Percentiles rank a stretch among this genome's conserved stretches.
phyloP scores from a whole-genome alignment of 2,797 vertebrate genomes.

The Sebastes minor region DNA sequence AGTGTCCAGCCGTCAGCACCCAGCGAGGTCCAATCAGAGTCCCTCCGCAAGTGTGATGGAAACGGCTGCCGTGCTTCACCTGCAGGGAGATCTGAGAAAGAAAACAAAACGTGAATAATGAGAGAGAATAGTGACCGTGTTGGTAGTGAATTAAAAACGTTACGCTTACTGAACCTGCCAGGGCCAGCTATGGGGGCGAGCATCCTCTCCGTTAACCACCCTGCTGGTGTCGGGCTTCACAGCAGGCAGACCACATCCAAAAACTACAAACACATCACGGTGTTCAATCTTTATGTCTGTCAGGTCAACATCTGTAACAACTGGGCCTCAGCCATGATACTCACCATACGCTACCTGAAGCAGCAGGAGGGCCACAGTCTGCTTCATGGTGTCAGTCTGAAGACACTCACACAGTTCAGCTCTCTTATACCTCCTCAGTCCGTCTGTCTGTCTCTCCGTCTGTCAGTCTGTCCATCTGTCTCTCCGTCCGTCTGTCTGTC shows the following conservation, averaged over 20 bases:
- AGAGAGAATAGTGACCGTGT: background rate
- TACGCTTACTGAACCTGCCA: slow-evolving; percentile 69
- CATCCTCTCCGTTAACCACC: slow-evolving; percentile 76
- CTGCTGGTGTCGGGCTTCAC: slow-evolving; percentile 56
- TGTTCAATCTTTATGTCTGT: too few relatives aligned
- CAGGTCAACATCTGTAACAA: background rate
- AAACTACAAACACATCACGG: slow-evolving; percentile 37
- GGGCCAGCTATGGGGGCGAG: slow-evolving; percentile 73
- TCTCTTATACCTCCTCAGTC: slow-evolving; percentile 58
- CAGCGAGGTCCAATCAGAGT: slow-evolving; percentile 82
- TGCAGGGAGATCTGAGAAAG: slow-evolving; percentile 83
- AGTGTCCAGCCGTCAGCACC: slow-evolving; percentile 88
- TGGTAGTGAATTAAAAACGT: background rate
- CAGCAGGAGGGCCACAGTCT: slow-evolving; percentile 57
- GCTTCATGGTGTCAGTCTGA: slow-evolving; percentile 52
- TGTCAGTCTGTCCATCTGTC: background rate
- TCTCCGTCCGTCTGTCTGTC: background rate
- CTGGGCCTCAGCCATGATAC: slow-evolving; percentile 1
- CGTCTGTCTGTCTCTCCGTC: background rate
- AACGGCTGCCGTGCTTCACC: slow-evolving; percentile 80
- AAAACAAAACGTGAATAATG: background rate
- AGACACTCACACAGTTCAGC: background rate
- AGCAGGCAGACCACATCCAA: slow-evolving; percentile 71
- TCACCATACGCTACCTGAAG: slow-evolving; percentile 66
- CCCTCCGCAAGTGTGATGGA: slow-evolving; percentile 85